Evolutionary conservation across 2,113 vertebrate species (phyloP).

Genomic region (Hystrix brachyura): DNA sequence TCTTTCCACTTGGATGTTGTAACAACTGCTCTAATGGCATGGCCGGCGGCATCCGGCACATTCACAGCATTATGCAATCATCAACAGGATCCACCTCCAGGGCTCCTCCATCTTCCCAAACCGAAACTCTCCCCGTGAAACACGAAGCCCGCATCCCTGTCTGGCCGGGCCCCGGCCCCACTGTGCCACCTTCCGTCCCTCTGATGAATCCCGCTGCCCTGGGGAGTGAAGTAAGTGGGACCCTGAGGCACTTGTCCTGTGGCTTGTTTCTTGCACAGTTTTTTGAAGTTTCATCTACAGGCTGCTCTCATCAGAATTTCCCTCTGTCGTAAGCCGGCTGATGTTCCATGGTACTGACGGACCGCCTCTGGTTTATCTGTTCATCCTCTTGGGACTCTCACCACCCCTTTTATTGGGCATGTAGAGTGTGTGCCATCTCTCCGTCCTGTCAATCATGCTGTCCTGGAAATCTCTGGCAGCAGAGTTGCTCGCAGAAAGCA

Average conservation of each 20-base stretch:
- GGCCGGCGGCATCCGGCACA: accelerated
- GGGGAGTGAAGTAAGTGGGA: neutral
- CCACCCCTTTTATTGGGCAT: neutral
- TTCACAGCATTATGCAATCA: accelerated
- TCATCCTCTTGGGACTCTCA: neutral
- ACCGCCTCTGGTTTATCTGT: accelerated
- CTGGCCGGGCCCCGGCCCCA: neutral
- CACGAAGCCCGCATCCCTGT: too few relatives aligned
- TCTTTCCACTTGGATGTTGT: neutral
- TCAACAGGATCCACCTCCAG: neutral
- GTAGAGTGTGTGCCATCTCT: neutral
- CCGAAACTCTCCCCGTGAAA: neutral
- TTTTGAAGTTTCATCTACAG: neutral
- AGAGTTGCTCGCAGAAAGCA: neutral
- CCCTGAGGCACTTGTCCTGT: neutral
- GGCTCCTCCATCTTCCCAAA: neutral
- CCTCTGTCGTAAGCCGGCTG: neutral
- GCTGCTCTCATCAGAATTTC: too few relatives aligned
- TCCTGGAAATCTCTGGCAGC: neutral
- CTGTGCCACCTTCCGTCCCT: neutral
- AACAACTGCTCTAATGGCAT: accelerated
- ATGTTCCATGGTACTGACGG: neutral
- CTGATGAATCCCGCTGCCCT: too few relatives aligned
- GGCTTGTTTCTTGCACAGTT: neutral
- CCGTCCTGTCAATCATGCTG: neutral